A percentile compares a stretch with the other conserved stretches of the same genome.
Evolutionary conservation across 2,113 vertebrate species (phyloP).

Genomic region (Myxocyprinus asiaticus): DNA sequence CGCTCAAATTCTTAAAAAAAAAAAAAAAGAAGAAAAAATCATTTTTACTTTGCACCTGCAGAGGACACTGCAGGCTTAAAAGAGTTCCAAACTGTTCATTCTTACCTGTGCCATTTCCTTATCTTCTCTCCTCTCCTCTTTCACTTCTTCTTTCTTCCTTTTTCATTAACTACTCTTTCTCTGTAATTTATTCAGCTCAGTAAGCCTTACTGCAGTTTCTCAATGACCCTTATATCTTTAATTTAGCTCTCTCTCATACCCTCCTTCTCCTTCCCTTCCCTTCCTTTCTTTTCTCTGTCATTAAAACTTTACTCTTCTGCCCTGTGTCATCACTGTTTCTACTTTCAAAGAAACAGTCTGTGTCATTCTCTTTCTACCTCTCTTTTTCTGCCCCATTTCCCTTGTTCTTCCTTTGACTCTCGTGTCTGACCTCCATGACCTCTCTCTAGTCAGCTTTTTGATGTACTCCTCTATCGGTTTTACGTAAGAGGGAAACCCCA

Average conservation of each 20-base stretch:
- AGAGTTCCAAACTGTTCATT: not conserved
- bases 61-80: conserved; percentile 23
- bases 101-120: not conserved
- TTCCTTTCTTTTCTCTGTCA: conserved; percentile 16
- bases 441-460: conserved; percentile 10
- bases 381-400: conserved; percentile 22
- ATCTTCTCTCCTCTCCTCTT: not conserved
- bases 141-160: not conserved
- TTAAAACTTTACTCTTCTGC: conserved; percentile 39
- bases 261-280: not conserved
- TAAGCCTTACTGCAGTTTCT: conserved; percentile 16
- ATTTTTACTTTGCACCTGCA: not conserved
- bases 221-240: conserved; percentile 35
- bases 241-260: not conserved
- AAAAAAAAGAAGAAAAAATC: too few species aligned
- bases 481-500: too few species aligned
- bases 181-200: conserved; percentile 35
- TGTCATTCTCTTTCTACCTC: conserved; percentile 18
- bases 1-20: not conserved
- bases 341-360: conserved; percentile 17
- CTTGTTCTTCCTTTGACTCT: not conserved
- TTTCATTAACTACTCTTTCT: conserved; percentile 26
- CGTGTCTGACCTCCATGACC: conserved; percentile 17
- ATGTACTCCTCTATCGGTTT: conserved; percentile 4
- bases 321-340: conserved; percentile 10